Evolutionary conservation across 2,113 vertebrate genomes (phyloP), one percentile per base, ranked within the genome.

Genomic region (Machaerirhynchus nigripectus): DNA sequence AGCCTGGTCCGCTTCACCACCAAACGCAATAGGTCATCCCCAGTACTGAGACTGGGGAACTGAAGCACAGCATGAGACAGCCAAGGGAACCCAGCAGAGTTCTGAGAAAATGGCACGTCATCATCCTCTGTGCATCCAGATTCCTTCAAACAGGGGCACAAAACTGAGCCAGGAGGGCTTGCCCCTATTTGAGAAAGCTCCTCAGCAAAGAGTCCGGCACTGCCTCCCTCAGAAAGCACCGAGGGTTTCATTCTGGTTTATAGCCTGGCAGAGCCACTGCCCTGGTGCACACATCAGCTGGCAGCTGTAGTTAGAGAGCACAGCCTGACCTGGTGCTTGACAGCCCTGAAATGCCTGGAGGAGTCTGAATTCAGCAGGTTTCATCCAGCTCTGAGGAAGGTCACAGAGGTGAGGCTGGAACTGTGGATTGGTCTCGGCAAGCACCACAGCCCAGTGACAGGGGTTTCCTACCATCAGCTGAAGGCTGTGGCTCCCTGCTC

Each of bases 11-110:
- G 44, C 35, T 64, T 80, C 4, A 6, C 9, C 61, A 67, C n/a
- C 49, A 68, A 56, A 27, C 13, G 4, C 6, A 67, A 21, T 27
- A 42, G 22, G 27, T 71, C 46, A 84, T 35, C 13, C 47, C 11
- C 57, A 46, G 33, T 15, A 46, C 4, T 0, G 3, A 81, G 13
- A 23, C 0, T 28, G 27, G 31, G 37, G 31, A 47, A n/a, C 19
- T 9, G 7, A 74, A 83, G 35, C 42, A 12, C 4, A 4, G n/a
- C 56, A 47, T 10, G 17, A 70, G 26, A 46, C 35, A 76, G n/a
- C 22, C 17, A 26, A 53, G n/a, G 37, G 17, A 91, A 39, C 26
- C 23, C 42, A 56, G 13, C 10, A n/a, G 19, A 68, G 16, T 27
- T 16, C 68, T 44, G 28, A 15, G 42, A 44, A 44, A 17, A 44